Base-by-base conservation (phyloP, 2,113 vertebrate species). In the Motacilla tschutschensis region DNA sequence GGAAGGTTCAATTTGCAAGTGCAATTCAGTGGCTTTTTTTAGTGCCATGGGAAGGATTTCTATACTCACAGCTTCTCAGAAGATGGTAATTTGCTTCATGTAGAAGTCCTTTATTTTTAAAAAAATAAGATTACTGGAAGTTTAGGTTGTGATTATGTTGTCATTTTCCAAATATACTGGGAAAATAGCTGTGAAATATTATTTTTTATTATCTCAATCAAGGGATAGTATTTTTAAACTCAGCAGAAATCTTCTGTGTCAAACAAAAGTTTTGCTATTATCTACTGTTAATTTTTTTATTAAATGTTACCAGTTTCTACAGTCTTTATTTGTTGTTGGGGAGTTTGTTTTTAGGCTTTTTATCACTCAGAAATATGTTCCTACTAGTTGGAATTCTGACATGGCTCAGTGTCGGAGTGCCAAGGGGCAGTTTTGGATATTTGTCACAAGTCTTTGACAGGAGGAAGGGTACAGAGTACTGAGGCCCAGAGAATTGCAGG, bases 81-180 rank as follows among this genome's bases (percentile, higher is more conserved):
- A 73, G 26, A 72, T 83, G 57, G 35, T 90, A 63, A 47, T 79
- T 81, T 89, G 31, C 88, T 77, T 94, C 50, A 12, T 87, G 50
- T 71, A 81, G 36, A 91, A n/a, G 14, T 93, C 67, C 9, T 9
- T n/a, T 5, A 24, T 25, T 53, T 25, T 22, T 64, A 66, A 59
- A 24, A 43, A 46, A 17, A 17, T 21, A 72, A 25, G 28, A 65
- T 92, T 83, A 79, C 93, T 93, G 77, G 76, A 74, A 55, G 48
- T 60, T 60, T 65, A 35, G 20, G 28, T 67, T 59, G 35, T 54
- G 78, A 36, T 72, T 80, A 33, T 65, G 17, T 58, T 58, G 44
- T 79, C 20, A 21, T 91, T 88, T 91, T 65, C 51, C 51, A 73
- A n/a, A 44, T 44, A 66, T 46, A 26, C 21, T 86, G 14, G 59